A percentile compares a stretch with the other conserved stretches of the same genome.
Conservation (phyloP, 2,888 invertebrate genomes). For the Eupeodes latifasciatus region DNA sequence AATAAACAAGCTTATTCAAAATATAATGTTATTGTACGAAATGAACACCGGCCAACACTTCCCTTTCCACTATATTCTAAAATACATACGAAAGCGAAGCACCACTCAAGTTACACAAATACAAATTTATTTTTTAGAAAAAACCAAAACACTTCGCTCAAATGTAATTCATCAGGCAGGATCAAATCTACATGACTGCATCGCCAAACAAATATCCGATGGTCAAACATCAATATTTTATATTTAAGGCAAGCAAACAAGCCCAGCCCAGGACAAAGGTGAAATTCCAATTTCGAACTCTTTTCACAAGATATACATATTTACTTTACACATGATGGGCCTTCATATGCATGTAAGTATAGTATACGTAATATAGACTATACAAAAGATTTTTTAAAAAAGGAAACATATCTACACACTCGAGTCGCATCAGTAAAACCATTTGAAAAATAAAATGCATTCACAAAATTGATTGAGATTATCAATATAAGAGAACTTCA, state of each 20-base stretch:
- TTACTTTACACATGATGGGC: neutral
- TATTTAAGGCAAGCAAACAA: constrained; percentile 59
- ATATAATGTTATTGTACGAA: too few relatives aligned
- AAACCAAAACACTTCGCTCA: constrained; percentile 36
- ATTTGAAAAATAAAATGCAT: constrained; percentile 61
- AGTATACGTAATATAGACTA: too few relatives aligned
- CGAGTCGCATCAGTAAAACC: constrained; percentile 9
- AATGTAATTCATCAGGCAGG: constrained; percentile 63
- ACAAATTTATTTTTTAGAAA: neutral
- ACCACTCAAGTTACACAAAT: neutral
- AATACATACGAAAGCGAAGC: too few relatives aligned
- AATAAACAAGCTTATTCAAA: too few relatives aligned
- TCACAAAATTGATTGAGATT: constrained; percentile 45
- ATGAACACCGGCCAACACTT: too few relatives aligned
- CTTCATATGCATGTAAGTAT: too few relatives aligned
- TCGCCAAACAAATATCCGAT: constrained; percentile 66
- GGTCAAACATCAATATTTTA: constrained; percentile 73
- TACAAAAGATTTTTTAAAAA: neutral
- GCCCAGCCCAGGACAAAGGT: constrained; percentile 40
- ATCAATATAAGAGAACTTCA: constrained; percentile 36
- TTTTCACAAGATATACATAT: neutral
- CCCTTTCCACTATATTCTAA: too few relatives aligned
- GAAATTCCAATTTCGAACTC: constrained; percentile 53
- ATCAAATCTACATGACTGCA: constrained; percentile 64
- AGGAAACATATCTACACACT: neutral